These are phyloP conservation scores for Dermolepida albohirtum DNA, from an alignment of 2,888 invertebrate genomes.

Conservation along the genomic window DNA sequence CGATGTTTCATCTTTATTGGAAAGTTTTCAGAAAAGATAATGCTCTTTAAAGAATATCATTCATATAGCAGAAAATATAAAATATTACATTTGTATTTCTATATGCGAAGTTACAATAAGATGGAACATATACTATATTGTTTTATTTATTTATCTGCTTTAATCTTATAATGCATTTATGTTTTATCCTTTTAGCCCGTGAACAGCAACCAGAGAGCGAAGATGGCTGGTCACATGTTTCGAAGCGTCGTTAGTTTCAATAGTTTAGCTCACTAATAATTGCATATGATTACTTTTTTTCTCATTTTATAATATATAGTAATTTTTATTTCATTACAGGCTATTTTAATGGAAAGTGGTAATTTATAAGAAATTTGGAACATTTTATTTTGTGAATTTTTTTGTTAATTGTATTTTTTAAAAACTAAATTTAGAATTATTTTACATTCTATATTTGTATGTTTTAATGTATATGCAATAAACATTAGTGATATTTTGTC, in stretches of 20 bases:
- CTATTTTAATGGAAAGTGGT: constrained; percentile 55
- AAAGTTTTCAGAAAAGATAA: too few relatives aligned
- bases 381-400: constrained; percentile 17
- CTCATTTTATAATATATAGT: constrained; percentile 20
- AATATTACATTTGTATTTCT: too few relatives aligned
- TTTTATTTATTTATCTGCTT: background rate
- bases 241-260: constrained; percentile 53
- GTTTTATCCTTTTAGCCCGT: constrained; percentile 52
- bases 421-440: constrained; percentile 15
- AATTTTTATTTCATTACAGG: constrained; percentile 46
- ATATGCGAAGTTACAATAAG: too few relatives aligned
- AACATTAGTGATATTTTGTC: constrained; percentile 12
- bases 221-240: constrained; percentile 60
- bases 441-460: constrained; percentile 16
- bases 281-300: constrained; percentile 31
- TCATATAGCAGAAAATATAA: too few relatives aligned
- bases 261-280: constrained; percentile 30
- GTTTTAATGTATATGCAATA: constrained; percentile 28
- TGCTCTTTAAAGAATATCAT: too few relatives aligned
- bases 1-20: too few relatives aligned
- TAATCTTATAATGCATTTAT: constrained; percentile 38
- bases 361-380: constrained; percentile 38
- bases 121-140: too few relatives aligned
- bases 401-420: constrained; percentile 2
- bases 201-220: constrained; percentile 58